Evolutionary conservation across 2,888 invertebrate species (phyloP).

Genomic region (Cheilosia variabilis): DNA sequence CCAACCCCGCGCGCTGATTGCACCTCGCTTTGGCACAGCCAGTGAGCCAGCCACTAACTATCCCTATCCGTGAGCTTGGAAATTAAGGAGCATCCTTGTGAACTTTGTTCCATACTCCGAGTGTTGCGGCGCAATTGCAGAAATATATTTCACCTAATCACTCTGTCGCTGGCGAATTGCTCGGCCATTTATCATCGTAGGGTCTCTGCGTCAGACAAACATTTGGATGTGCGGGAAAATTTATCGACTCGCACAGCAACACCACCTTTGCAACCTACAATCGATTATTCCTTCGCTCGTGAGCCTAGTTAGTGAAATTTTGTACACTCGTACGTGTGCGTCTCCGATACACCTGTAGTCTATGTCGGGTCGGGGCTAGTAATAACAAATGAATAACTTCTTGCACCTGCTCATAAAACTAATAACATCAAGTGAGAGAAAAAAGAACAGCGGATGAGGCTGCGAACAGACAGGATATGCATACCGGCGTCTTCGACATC

Average conservation of each 20-base stretch:
- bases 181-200: constrained; percentile 62
- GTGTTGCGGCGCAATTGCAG: constrained; percentile 43
- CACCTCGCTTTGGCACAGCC: constrained; percentile 12
- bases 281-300: constrained; percentile 49
- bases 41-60: constrained; percentile 48
- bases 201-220: constrained; percentile 59
- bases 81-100: constrained; percentile 39
- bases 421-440: constrained; percentile 59
- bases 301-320: constrained; percentile 65
- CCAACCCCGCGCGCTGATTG: constrained; percentile 35
- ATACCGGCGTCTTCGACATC: constrained; percentile 6
- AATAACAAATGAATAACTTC: constrained; percentile 69
- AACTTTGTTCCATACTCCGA: constrained; percentile 25
- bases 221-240: constrained; percentile 46
- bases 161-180: constrained; percentile 66
- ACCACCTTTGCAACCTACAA: constrained; percentile 50
- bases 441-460: constrained; percentile 22
- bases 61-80: constrained; percentile 27
- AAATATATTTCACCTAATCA: constrained; percentile 69
- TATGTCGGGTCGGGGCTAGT: constrained; percentile 2
- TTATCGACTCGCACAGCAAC: constrained; percentile 55
- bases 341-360: constrained; percentile 44
- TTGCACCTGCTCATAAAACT: constrained; percentile 74
- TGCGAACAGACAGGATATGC: constrained; percentile 44
- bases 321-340: constrained; percentile 20